Percentiles rank a stretch among this genome's conserved stretches.
Conservation (phyloP, 2,888 invertebrate genomes). For the Andricus curvator region DNA sequence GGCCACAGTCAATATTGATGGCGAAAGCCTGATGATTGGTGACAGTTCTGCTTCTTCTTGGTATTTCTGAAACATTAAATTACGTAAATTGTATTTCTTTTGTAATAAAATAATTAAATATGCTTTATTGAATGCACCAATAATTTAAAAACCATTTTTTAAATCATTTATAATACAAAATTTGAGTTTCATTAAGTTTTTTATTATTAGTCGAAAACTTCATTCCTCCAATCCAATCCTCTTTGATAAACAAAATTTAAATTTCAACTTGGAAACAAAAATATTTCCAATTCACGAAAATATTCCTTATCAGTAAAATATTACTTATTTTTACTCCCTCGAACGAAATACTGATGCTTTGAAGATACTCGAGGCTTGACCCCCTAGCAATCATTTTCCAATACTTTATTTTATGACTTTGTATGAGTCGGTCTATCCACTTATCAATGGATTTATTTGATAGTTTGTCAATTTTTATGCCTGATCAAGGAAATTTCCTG, state of each 20-base stretch:
- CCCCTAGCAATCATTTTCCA: conserved; percentile 13
- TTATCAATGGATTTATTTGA: conserved; percentile 15
- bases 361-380: background rate
- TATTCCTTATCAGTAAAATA: too few species aligned
- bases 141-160: too few species aligned
- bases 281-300: too few species aligned
- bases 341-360: background rate
- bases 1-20: conserved; percentile 79
- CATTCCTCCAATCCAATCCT: too few species aligned
- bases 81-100: background rate
- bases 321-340: background rate
- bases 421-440: background rate
- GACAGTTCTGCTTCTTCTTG: conserved; percentile 64
- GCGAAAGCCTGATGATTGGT: conserved; percentile 74
- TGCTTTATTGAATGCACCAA: background rate
- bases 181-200: too few species aligned
- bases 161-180: too few species aligned
- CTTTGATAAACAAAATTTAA: too few species aligned
- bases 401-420: conserved; percentile 15
- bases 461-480: background rate
- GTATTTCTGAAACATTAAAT: conserved; percentile 59
- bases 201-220: too few species aligned
- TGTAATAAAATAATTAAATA: background rate
- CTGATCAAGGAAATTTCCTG: background rate
- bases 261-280: too few species aligned